phyloP scores from a whole-genome alignment of 53 echinoderm and acorn worm genomes.

The Antedon mediterranea region DNA sequence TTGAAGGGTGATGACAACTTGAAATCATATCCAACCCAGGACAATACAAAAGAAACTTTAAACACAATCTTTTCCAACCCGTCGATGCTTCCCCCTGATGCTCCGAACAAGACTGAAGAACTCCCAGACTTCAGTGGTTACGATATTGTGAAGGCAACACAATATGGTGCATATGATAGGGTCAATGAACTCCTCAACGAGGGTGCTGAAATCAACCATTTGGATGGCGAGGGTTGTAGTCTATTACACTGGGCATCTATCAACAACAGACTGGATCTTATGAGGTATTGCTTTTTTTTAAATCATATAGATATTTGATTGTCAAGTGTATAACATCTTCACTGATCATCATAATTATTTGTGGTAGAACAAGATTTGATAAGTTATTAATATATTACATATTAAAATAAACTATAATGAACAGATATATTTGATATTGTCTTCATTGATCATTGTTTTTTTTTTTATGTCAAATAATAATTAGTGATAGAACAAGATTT shows the following conservation, averaged over 20 bases:
- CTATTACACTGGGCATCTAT: constrained; percentile 86
- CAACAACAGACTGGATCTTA: constrained; percentile 74
- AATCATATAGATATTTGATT: not conserved
- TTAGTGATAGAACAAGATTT: too few relatives aligned
- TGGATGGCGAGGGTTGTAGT: constrained; percentile 67
- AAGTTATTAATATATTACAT: too few relatives aligned
- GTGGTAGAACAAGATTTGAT: too few relatives aligned
- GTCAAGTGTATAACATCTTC: too few relatives aligned
- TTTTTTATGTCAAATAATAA: too few relatives aligned
- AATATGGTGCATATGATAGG: constrained; percentile 68
- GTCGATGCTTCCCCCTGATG: constrained; percentile 13
- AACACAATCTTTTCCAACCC: constrained; percentile 3
- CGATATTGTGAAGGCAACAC: constrained; percentile 75
- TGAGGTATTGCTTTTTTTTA: constrained; percentile 62
- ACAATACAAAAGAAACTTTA: not conserved
- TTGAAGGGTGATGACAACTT: constrained; percentile 12
- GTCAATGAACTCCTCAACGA: constrained; percentile 61
- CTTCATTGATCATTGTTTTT: too few relatives aligned
- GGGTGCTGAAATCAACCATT: constrained; percentile 64
- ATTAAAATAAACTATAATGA: too few relatives aligned
- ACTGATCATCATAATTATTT: too few relatives aligned
- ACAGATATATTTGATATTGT: too few relatives aligned
- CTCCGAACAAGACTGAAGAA: constrained; percentile 10
- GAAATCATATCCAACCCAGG: constrained; percentile 76
- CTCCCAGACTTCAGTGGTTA: constrained; percentile 32